These are phyloP conservation scores for Artibeus jamaicensis DNA, from an alignment of 2,797 vertebrate genomes.

Conservation along the genomic window DNA sequence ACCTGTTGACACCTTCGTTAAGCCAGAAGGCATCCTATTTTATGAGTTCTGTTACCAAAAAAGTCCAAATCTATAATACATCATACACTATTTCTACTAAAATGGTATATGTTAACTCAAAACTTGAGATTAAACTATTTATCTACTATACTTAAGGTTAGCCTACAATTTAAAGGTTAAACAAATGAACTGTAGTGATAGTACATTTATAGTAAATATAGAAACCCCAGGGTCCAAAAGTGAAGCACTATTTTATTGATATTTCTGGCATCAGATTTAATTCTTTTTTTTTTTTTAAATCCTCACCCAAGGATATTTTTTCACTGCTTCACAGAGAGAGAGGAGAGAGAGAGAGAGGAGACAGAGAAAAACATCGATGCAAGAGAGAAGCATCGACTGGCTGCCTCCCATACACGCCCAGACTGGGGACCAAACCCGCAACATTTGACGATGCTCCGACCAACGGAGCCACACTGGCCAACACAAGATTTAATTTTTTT, in stretches of 20 bases:
- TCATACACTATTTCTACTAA: not conserved
- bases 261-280: conserved; percentile 19
- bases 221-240: conserved; percentile 2
- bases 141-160: not conserved
- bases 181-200: not conserved
- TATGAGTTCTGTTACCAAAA: not conserved
- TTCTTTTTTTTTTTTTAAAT: too few species aligned
- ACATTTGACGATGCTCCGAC: not conserved
- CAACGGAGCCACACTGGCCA: not conserved
- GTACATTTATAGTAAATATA: not conserved
- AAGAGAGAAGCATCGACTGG: not conserved
- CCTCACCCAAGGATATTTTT: not conserved
- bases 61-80: not conserved
- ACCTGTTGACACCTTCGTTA: not conserved
- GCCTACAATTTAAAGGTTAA: not conserved
- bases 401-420: not conserved
- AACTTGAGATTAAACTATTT: not conserved
- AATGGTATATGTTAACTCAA: not conserved
- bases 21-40: not conserved
- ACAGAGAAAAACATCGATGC: not conserved
- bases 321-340: not conserved
- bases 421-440: not conserved
- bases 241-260: not conserved
- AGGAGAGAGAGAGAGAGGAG: not conserved
- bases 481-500: conserved; percentile 20